These are phyloP conservation scores for Gymnoscopelus microlampas DNA, from an alignment of 2,797 vertebrate species.

Conservation along the genomic window DNA sequence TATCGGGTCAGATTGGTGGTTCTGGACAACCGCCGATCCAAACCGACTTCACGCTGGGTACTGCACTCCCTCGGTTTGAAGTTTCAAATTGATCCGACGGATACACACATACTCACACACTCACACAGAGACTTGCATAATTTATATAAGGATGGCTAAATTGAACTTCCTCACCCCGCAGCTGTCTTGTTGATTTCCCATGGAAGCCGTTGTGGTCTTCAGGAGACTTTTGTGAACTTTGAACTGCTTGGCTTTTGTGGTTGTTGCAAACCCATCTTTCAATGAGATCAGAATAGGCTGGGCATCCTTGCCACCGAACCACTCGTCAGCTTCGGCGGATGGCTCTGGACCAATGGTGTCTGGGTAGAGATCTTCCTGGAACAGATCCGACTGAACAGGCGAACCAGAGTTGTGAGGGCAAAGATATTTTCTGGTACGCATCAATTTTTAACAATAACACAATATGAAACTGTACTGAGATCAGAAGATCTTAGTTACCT, in stretches of 20 bases:
- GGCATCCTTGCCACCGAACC: conserved; percentile 81
- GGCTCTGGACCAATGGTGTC: conserved; percentile 83
- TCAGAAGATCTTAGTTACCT: conserved; percentile 76
- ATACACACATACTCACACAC: too few relatives aligned
- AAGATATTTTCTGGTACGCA: too few relatives aligned
- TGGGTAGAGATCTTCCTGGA: conserved; percentile 85
- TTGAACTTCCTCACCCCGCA: conserved; percentile 58
- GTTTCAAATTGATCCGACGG: too few relatives aligned
- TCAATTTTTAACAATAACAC: background rate
- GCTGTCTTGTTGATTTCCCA: conserved; percentile 27
- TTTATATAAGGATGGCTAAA: too few relatives aligned
- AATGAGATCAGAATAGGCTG: conserved; percentile 79
- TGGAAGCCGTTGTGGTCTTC: conserved; percentile 63
- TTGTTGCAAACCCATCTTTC: conserved; percentile 78
- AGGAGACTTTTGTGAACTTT: conserved; percentile 85
- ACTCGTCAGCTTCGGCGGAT: conserved; percentile 79
- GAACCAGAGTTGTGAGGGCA: background rate
- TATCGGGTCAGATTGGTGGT: too few relatives aligned
- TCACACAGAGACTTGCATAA: too few relatives aligned
- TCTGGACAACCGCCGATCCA: too few relatives aligned
- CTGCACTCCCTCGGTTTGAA: too few relatives aligned
- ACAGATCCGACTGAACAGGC: conserved; percentile 78
- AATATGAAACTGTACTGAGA: background rate
- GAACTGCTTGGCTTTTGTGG: conserved; percentile 83
- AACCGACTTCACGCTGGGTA: too few relatives aligned